A percentile compares a stretch with the other conserved stretches of the same genome.
Evolutionary conservation across 2,888 invertebrate genomes (phyloP).

Genomic region (Drosophila prolongata): DNA sequence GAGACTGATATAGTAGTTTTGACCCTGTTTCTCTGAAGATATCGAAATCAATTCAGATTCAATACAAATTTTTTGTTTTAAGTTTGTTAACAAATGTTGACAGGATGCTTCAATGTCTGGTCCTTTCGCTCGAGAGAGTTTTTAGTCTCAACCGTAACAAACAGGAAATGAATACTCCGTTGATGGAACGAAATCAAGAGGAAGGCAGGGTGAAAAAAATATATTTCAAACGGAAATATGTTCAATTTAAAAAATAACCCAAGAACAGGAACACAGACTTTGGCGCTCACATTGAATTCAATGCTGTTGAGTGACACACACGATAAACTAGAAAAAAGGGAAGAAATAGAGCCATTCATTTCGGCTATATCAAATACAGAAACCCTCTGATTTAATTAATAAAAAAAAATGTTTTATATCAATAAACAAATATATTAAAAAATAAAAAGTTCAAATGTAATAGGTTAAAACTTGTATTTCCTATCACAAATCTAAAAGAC

Average conservation of each 20-base stretch:
- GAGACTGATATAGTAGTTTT: no score
- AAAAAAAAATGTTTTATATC: no score
- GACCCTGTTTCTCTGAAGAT: no score
- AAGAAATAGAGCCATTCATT: slow-evolving; percentile 1
- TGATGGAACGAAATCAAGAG: slow-evolving; percentile 24
- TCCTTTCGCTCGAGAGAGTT: slow-evolving; percentile 24
- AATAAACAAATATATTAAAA: no score
- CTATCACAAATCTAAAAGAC: no score
- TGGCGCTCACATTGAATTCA: slow-evolving; percentile 17
- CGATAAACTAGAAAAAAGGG: slow-evolving; percentile 13
- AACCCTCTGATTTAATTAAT: not conserved
- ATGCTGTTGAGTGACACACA: slow-evolving; percentile 48
- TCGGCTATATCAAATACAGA: not conserved
- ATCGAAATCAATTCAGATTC: no score
- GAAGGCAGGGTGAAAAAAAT: slow-evolving; percentile 8
- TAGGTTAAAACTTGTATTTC: no score
- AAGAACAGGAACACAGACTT: slow-evolving; percentile 41
- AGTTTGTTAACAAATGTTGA: slow-evolving; percentile 7
- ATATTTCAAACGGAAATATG: slow-evolving; percentile 68
- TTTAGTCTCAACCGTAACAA: slow-evolving; percentile 42
- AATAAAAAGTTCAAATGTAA: no score
- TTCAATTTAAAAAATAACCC: slow-evolving; percentile 66
- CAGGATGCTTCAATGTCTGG: slow-evolving; percentile 25
- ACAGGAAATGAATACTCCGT: slow-evolving; percentile 66
- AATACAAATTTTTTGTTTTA: no score